Percentiles rank a stretch among this genome's conserved stretches.
phyloP scores from a whole-genome alignment of 2,888 invertebrate species.

The Tenthredo distinguenda region DNA sequence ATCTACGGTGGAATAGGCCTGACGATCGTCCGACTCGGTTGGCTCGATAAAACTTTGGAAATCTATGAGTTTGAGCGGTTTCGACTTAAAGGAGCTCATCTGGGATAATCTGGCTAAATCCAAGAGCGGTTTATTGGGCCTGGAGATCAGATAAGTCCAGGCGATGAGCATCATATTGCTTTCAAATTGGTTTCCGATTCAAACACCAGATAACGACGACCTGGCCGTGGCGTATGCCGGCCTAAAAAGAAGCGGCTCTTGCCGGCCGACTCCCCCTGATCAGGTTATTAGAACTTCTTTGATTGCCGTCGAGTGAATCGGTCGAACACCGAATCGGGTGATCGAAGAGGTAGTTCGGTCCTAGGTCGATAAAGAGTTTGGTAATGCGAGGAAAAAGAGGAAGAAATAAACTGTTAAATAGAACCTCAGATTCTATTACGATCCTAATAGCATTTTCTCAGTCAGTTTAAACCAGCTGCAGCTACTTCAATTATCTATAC shows the following conservation, averaged over 20 bases:
- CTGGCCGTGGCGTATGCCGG: conserved; percentile 24
- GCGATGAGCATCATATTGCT: conserved; percentile 75
- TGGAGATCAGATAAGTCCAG: conserved; percentile 69
- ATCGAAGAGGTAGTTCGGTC: conserved; percentile 29
- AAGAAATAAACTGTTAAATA: conserved; percentile 15
- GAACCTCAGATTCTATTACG: conserved; percentile 45
- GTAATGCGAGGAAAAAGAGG: not conserved
- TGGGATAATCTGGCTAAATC: conserved; percentile 61
- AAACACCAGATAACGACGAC: conserved; percentile 68
- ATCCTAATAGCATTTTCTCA: conserved; percentile 42
- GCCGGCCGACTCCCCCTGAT: conserved; percentile 18
- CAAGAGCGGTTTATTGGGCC: conserved; percentile 66
- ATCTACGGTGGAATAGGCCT: not conserved
- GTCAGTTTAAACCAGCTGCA: conserved; percentile 3
- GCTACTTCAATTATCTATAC: conserved; percentile 17
- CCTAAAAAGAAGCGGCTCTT: conserved; percentile 1
- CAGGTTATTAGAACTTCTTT: conserved; percentile 50
- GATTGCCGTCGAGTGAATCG: conserved; percentile 47
- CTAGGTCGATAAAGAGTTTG: conserved; percentile 4
- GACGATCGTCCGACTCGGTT: not conserved
- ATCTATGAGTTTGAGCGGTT: conserved; percentile 63
- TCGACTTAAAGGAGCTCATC: conserved; percentile 56
- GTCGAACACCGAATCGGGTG: conserved; percentile 46
- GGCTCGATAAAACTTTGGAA: conserved; percentile 36
- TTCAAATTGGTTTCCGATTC: conserved; percentile 77